Evolutionary conservation across 2,113 vertebrate genomes (phyloP).

Genomic region (Tetraodon nigroviridis): DNA sequence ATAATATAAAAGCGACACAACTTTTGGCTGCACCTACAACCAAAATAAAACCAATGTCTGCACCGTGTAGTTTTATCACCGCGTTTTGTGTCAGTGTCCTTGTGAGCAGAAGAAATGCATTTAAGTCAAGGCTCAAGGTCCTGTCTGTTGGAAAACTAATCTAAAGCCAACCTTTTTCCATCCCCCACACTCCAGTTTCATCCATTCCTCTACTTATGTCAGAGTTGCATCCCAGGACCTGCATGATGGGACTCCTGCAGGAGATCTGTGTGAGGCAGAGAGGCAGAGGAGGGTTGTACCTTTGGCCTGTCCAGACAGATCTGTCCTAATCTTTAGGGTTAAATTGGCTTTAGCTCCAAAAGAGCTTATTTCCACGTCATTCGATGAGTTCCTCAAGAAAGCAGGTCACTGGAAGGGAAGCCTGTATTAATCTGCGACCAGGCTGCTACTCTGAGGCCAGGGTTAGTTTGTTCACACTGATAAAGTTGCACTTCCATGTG

Average conservation of each 20-base stretch:
- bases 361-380: slow-evolving; percentile 77
- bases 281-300: slow-evolving; percentile 33
- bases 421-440: slow-evolving; percentile 57
- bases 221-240: slow-evolving; percentile 1
- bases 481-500: too few relatives aligned
- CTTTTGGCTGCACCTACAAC: slow-evolving; percentile 52
- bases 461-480: too few relatives aligned
- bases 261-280: slow-evolving; percentile 23
- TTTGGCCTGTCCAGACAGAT: slow-evolving; percentile 69
- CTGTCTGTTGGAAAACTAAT: slow-evolving; percentile 7
- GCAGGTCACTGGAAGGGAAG: slow-evolving; percentile 70
- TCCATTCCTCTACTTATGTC: slow-evolving; percentile 4
- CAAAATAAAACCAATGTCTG: slow-evolving; percentile 66
- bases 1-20: slow-evolving; percentile 32
- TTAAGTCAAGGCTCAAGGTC: not conserved
- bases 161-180: not conserved
- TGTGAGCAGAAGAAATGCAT: not conserved
- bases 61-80: slow-evolving; percentile 27
- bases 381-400: slow-evolving; percentile 57
- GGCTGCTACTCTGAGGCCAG: slow-evolving; percentile 20
- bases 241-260: slow-evolving; percentile 4
- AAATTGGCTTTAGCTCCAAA: slow-evolving; percentile 80
- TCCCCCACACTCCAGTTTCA: not conserved
- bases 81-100: slow-evolving; percentile 25
- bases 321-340: slow-evolving; percentile 70